Evolutionary conservation across 2,113 vertebrate genomes (phyloP).

Genomic region (Clarias magur): DNA sequence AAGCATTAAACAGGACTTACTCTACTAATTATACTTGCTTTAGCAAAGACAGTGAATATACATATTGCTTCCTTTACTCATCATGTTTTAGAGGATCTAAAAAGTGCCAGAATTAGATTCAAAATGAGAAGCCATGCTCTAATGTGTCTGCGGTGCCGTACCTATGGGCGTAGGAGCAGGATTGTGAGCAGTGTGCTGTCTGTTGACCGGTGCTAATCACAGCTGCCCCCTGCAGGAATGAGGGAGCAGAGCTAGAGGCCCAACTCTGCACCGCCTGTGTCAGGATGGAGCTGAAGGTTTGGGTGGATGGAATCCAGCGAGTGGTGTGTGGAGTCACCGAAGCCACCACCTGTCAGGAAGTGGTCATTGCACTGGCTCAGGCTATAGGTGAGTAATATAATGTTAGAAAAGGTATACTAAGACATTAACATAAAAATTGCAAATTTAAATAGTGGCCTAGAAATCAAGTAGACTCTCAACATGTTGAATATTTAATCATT

Average conservation of each 20-base stretch:
- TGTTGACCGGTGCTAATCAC: slow-evolving; percentile 16
- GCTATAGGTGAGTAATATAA: slow-evolving; percentile 82
- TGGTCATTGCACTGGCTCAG: slow-evolving; percentile 97
- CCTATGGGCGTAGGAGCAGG: neutral
- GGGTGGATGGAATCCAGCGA: slow-evolving; percentile 97
- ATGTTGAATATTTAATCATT: neutral
- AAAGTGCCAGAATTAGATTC: neutral
- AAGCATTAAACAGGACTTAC: neutral
- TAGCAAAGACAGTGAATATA: neutral
- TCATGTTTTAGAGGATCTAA: neutral
- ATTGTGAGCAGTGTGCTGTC: neutral
- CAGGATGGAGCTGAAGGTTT: slow-evolving; percentile 98
- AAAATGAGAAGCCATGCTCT: neutral
- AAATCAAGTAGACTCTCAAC: neutral
- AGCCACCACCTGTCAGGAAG: slow-evolving; percentile 96
- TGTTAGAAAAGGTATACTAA: too few species aligned
- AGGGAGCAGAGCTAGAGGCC: slow-evolving; percentile 55
- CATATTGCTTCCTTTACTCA: neutral
- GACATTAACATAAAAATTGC: neutral
- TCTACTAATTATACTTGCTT: neutral
- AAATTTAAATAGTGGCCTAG: neutral
- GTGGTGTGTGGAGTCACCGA: slow-evolving; percentile 97
- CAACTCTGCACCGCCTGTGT: slow-evolving; percentile 62
- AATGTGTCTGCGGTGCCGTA: neutral
- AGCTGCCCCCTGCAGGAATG: slow-evolving; percentile 64